Evolutionary conservation across 2,797 vertebrate genomes (phyloP), one percentile per base, ranked within the genome.

Genomic region (Malacoraja senta): DNA sequence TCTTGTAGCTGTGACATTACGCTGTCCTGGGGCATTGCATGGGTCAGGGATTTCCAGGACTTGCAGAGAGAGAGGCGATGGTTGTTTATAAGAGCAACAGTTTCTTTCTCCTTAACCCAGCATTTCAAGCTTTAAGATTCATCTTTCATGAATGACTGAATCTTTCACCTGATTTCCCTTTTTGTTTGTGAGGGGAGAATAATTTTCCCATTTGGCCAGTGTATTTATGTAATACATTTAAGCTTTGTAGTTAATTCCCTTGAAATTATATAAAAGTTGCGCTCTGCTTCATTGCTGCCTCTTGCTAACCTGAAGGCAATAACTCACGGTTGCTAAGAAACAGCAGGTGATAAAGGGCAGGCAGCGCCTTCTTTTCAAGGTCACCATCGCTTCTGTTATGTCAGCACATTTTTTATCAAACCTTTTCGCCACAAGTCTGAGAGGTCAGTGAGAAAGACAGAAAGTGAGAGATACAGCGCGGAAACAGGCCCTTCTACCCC

Each of bases 361-460:
- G 61, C 19, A 65, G 84, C 61, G 9, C 19, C 84, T 88, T 88
- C 15, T 88, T 88, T 32, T 88, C 84, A 88, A 88, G 84, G 61
- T 88, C 84, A 9, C n/a, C 24, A 35, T 68, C 61, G 29, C 32
- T 1, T 35, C 84, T 35, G 65, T 63, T 8, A 86, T 13, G 29
- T 4, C 10, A n/a, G 53, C 29, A 19, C 29, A 19, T 63, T 63
- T 68, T 65, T 65, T 7, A 88, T 8, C 29, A 17, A 63, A 44
- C 8, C 81, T 58, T 71, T 71, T 61, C 81, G 61, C 84, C 68
- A 26, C 17, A 7, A 24, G 84, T 35, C 61, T 65, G 15, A 68
- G 84, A 68, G 29, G 63, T 65, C 84, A 65, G 61, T 65, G 84
- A 63, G 61, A 35, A 63, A 32, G 8, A 44, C 21, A 58, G 44